Base-by-base conservation (phyloP, 2,888 invertebrate genomes). In the Nineta flava region DNA sequence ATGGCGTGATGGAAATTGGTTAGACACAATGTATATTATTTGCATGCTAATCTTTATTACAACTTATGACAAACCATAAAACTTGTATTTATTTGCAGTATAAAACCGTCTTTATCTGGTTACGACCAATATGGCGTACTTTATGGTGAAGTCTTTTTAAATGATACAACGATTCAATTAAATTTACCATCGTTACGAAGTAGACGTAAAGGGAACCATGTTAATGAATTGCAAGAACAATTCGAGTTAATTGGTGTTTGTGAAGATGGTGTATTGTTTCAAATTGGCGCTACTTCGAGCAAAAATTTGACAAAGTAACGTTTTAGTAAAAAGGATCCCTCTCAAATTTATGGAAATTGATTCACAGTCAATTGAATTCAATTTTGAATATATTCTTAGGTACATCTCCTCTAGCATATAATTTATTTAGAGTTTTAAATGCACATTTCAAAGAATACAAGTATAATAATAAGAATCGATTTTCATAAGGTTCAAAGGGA, bases 61-160 rank as follows among this genome's bases (percentile, higher is more conserved):
- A 19, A 19, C 19, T 19, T 7, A 7, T 5, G 1, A 26, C 26
- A 26, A 6, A 26, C 7, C 7, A 26, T 6, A 7, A 26, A 3
- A 26, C 7, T 26, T 26, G 3, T 26, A 26, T 26, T 26, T 26
- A 26, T 26, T 26, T 26, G 7, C 55, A 74, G 74, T 53, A 63
- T 61, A 43, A 64, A 65, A 55, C 61, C 65, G 49, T 63, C 65
- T 2, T 64, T 67, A 43, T 64, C 65, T 3, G 76, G 78, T 46
- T 79, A 75, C 63, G 67, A 76, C 53, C 82, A 82, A 59, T 82
- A 74, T 65, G 83, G 83, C 3, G 66, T 71, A 1, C 58, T 79
- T 15, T 69, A 74, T 54, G 83, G 83, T 0, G 71, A 72, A 15
- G 60, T 81, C 50, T 68, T 67, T 48, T 63, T 71, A 1, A 63